phyloP scores from a whole-genome alignment of 2,888 invertebrate species.

The Sminthurinus aureus region DNA sequence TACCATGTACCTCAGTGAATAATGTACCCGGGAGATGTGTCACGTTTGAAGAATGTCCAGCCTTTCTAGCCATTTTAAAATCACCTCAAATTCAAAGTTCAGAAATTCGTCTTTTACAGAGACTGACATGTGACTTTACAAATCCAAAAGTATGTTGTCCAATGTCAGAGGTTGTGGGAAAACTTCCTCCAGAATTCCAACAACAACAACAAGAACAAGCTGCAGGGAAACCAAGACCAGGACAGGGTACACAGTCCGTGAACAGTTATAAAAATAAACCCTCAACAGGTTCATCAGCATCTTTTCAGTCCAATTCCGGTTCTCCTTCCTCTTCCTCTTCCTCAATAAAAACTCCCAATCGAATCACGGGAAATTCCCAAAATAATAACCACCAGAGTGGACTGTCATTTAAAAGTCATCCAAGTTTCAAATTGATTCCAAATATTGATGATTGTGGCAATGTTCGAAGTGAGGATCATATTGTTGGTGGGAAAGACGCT shows the following conservation, averaged over 20 bases:
- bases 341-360: background rate
- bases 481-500: conserved; percentile 72
- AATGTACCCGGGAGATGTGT: conserved; percentile 47
- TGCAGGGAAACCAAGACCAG: background rate
- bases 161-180: conserved; percentile 16
- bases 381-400: background rate
- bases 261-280: background rate
- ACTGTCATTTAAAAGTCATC: conserved; percentile 37
- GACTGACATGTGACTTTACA: conserved; percentile 49
- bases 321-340: background rate
- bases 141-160: conserved; percentile 46
- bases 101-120: conserved; percentile 50
- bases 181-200: background rate
- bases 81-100: conserved; percentile 41
- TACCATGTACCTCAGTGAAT: conserved; percentile 20
- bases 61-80: conserved; percentile 46
- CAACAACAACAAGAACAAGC: background rate
- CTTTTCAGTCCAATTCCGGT: background rate
- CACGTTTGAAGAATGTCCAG: conserved; percentile 52
- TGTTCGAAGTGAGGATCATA: conserved; percentile 66
- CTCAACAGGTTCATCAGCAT: background rate
- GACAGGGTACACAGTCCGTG: background rate
- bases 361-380: background rate
- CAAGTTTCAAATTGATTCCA: conserved; percentile 48
- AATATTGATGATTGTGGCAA: conserved; percentile 47